These are phyloP conservation scores for Parazoanthus darwini DNA, from an alignment of 92 coral and sea anemone species.

Conservation along the genomic window DNA sequence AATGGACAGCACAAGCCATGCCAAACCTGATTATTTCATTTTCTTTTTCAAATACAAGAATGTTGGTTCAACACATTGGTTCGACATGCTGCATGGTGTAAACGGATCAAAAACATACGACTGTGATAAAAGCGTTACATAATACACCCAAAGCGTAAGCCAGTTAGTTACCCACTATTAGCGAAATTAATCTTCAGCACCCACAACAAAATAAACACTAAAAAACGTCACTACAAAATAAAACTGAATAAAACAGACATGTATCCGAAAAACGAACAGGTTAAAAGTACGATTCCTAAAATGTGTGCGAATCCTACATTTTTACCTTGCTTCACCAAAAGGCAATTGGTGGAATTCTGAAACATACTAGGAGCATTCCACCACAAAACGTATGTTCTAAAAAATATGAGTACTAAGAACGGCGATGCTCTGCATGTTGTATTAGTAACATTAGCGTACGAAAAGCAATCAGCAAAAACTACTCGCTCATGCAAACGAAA, in stretches of 20 bases:
- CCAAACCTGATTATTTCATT: neutral
- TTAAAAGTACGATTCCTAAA: neutral
- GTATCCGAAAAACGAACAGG: neutral
- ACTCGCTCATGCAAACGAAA: neutral
- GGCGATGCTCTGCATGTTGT: neutral
- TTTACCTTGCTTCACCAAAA: neutral
- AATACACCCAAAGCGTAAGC: neutral
- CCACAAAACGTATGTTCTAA: neutral
- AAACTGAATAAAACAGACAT: neutral
- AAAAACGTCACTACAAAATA: neutral
- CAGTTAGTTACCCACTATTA: neutral
- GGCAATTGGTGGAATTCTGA: neutral
- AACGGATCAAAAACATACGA: neutral
- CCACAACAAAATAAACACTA: neutral
- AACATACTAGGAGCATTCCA: neutral
- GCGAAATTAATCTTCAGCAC: neutral
- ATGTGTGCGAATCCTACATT: neutral
- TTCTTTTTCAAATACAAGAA: neutral
- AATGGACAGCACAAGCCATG: neutral
- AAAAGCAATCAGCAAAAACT: neutral
- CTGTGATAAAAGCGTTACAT: neutral
- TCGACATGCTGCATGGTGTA: neutral
- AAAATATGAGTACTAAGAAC: neutral
- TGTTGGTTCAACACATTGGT: neutral
- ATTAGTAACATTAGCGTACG: slow-evolving; percentile 10